A percentile compares a stretch with the other conserved stretches of the same genome.
phyloP scores from a whole-genome alignment of 2,797 vertebrate species.

The Coluber constrictor region DNA sequence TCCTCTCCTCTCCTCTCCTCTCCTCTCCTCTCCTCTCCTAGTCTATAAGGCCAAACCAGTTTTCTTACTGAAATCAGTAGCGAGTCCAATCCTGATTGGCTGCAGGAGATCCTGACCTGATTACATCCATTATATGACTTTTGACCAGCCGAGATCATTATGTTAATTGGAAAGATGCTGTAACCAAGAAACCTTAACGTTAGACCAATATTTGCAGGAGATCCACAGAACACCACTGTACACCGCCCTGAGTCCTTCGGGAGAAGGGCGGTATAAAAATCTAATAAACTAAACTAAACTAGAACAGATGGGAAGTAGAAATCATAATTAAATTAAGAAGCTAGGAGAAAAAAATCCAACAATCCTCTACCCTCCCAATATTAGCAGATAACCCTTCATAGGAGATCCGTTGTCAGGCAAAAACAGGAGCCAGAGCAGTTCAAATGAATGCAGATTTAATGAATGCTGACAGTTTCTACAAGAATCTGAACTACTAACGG shows the following conservation, averaged over 20 bases:
- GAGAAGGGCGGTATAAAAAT: too few relatives aligned
- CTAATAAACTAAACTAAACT: too few relatives aligned
- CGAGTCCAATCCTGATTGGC: background rate
- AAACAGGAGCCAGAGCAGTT: background rate
- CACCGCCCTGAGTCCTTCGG: too few relatives aligned
- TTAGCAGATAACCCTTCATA: background rate
- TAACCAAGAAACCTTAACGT: background rate
- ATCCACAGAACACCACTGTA: background rate
- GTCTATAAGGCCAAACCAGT: background rate
- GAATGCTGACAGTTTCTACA: background rate
- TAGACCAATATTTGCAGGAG: background rate
- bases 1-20: background rate
- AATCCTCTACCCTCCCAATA: background rate
- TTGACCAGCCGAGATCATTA: background rate
- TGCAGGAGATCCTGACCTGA: background rate
- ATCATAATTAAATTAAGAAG: background rate
- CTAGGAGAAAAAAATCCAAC: background rate
- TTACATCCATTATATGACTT: background rate
- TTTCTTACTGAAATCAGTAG: background rate
- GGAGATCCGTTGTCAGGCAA: background rate
- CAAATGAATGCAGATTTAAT: background rate
- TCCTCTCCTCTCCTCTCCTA: background rate
- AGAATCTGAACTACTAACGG: background rate
- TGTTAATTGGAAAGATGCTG: background rate
- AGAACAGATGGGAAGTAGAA: background rate